Evolutionary conservation across 2,888 invertebrate genomes (phyloP).

Genomic region (Sphaerophoria rueppellii): DNA sequence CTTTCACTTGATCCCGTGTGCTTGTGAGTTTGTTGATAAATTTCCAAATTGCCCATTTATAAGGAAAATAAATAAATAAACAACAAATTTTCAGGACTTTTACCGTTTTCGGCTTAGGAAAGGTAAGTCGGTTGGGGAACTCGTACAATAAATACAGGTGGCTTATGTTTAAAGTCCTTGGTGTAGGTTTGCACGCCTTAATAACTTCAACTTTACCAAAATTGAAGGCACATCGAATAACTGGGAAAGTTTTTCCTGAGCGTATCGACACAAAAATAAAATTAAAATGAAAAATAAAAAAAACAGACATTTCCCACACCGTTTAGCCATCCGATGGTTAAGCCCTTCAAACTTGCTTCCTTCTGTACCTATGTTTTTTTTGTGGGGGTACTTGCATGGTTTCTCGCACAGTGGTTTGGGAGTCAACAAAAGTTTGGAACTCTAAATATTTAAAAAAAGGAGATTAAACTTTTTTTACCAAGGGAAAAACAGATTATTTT

Average conservation of each 20-base stretch:
- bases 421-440: not conserved
- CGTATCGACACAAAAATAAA: slow-evolving; percentile 17
- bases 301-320: slow-evolving; percentile 44
- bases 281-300: too few species aligned
- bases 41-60: slow-evolving; percentile 52
- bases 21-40: slow-evolving; percentile 46
- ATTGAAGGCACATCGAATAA: slow-evolving; percentile 49
- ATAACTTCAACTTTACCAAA: slow-evolving; percentile 48
- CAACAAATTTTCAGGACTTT: slow-evolving; percentile 56
- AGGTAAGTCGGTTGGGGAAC: not conserved
- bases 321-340: slow-evolving; percentile 50
- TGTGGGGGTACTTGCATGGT: too few species aligned
- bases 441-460: not conserved
- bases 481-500: too few species aligned
- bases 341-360: slow-evolving; percentile 43
- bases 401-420: too few species aligned
- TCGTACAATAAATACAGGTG: slow-evolving; percentile 50
- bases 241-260: slow-evolving; percentile 32
- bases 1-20: slow-evolving; percentile 24
- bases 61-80: slow-evolving; percentile 56
- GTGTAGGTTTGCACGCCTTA: slow-evolving; percentile 30
- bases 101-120: not conserved
- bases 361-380: not conserved
- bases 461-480: too few species aligned
- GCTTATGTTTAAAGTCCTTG: slow-evolving; percentile 38